Conservation (phyloP, 1,140 invertebrate genomes). For the Andrena cerasifolii region DNA sequence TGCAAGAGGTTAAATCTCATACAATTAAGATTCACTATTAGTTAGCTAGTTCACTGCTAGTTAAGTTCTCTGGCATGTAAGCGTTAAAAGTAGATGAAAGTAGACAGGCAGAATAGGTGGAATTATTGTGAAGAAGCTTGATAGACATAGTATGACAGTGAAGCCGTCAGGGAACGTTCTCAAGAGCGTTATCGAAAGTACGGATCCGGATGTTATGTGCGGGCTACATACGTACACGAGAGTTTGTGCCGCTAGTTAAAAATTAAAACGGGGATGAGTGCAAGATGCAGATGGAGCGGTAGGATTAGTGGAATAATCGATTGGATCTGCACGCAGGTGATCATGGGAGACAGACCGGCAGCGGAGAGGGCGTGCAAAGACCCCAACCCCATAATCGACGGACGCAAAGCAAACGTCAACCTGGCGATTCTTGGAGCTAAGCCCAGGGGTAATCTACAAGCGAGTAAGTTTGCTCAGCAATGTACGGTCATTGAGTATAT, state of each 20-base stretch:
- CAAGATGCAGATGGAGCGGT: slow-evolving; percentile 35
- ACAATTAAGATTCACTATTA: too few relatives aligned
- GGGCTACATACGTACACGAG: background rate
- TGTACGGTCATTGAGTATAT: slow-evolving; percentile 20
- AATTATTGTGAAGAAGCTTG: too few relatives aligned
- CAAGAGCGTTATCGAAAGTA: background rate
- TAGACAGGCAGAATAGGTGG: too few relatives aligned
- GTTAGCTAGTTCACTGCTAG: too few relatives aligned
- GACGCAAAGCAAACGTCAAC: slow-evolving; percentile 99
- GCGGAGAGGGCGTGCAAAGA: slow-evolving; percentile 98
- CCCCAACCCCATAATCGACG: slow-evolving; percentile 99
- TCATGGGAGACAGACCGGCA: slow-evolving; percentile 96
- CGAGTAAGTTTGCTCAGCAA: slow-evolving; percentile 84
- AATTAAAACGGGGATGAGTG: background rate
- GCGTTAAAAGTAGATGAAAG: too few relatives aligned
- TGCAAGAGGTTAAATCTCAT: too few relatives aligned
- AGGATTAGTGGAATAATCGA: slow-evolving; percentile 45
- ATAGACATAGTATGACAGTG: too few relatives aligned
- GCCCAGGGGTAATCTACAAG: slow-evolving; percentile 92
- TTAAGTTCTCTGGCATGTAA: too few relatives aligned
- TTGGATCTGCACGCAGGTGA: slow-evolving; percentile 88
- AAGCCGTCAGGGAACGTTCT: background rate
- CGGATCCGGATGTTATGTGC: slow-evolving; percentile 7
- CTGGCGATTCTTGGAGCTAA: slow-evolving; percentile 98
- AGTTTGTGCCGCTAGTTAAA: slow-evolving; percentile 5